These are phyloP conservation scores for Leucozona laternaria DNA, from an alignment of 2,888 invertebrate species.

Conservation along the genomic window DNA sequence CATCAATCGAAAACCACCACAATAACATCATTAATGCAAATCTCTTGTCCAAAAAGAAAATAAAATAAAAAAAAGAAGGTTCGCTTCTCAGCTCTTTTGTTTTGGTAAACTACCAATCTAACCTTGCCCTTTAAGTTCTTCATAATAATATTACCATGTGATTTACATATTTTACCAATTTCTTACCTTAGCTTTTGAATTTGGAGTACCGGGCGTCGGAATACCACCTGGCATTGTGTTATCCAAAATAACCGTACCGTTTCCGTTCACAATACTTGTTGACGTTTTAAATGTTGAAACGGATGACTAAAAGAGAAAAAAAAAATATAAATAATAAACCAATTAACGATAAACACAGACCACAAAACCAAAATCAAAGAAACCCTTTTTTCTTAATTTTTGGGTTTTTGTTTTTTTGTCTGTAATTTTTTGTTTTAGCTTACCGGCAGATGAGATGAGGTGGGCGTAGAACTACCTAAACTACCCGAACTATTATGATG, in stretches of 20 bases:
- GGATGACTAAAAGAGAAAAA: conserved; percentile 80
- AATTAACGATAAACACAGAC: conserved; percentile 39
- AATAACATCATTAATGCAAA: conserved; percentile 10
- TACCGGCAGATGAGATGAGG: conserved; percentile 83
- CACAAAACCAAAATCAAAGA: conserved; percentile 13
- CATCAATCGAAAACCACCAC: neutral
- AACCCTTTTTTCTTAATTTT: conserved; percentile 10
- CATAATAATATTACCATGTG: conserved; percentile 10
- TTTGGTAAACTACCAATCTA: conserved; percentile 25
- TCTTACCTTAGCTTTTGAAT: conserved; percentile 90
- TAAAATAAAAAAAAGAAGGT: conserved; percentile 12
- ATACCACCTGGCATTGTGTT: conserved; percentile 89
- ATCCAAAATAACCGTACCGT: conserved; percentile 82
- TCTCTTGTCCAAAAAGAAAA: neutral
- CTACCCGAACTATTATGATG: conserved; percentile 84
- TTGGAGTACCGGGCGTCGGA: conserved; percentile 91
- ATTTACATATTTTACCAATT: conserved; percentile 19
- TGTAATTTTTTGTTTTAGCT: conserved; percentile 35
- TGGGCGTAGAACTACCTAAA: conserved; percentile 83
- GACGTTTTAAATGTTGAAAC: conserved; percentile 84
- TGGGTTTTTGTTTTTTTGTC: neutral
- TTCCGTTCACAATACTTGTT: conserved; percentile 83
- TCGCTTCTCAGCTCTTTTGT: conserved; percentile 65
- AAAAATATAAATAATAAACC: conserved; percentile 47
- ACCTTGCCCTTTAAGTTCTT: conserved; percentile 31